Conservation (phyloP, 2,113 vertebrate genomes). For the Salvelinus fontinalis region DNA sequence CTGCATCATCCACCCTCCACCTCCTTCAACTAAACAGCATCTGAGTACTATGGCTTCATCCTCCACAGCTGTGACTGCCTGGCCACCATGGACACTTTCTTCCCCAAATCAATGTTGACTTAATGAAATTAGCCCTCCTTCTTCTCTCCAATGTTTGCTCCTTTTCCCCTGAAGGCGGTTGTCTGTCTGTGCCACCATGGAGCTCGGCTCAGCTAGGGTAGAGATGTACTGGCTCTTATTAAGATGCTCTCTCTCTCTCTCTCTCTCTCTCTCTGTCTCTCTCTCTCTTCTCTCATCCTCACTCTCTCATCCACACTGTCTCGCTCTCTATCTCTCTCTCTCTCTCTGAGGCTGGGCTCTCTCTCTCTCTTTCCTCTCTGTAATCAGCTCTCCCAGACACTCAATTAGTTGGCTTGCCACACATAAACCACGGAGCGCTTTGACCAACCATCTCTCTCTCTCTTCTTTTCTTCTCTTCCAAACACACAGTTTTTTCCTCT, state of each 20-base stretch:
- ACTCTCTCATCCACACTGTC: no score
- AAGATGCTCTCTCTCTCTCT: no score
- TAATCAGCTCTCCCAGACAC: constrained; percentile 54
- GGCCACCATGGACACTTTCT: constrained; percentile 15
- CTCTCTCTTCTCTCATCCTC: no score
- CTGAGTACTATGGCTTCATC: no score
- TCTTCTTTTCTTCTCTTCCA: not conserved
- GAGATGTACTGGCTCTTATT: not conserved
- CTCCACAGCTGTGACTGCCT: constrained; percentile 8
- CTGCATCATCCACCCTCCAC: no score
- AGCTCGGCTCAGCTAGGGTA: constrained; percentile 12
- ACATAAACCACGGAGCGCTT: constrained; percentile 58
- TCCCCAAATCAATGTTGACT: constrained; percentile 58
- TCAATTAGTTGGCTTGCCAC: constrained; percentile 53
- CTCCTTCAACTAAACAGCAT: no score
- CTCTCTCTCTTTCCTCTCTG: constrained; percentile 4
- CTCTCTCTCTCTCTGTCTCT: no score
- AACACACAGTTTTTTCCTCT: not conserved
- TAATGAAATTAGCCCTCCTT: constrained; percentile 51
- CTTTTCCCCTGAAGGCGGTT: not conserved
- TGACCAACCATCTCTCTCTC: constrained; percentile 48
- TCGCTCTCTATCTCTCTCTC: no score
- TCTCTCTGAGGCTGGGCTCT: no score
- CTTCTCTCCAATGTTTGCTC: constrained; percentile 31
- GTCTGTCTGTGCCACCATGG: not conserved